Base-by-base conservation (phyloP, 1,140 invertebrate genomes). In the Bombus polaris region DNA sequence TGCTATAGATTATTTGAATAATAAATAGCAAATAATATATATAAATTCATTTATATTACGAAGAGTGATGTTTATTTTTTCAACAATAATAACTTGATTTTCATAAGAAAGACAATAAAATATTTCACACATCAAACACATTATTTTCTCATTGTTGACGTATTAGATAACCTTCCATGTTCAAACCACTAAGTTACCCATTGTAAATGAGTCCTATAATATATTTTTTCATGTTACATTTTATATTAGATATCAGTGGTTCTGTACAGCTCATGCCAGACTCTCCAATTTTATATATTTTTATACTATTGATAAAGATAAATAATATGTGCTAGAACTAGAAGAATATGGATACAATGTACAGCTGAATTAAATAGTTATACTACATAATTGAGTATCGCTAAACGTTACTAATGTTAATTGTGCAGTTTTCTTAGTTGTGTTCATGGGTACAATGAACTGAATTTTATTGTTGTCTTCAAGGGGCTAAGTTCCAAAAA, bases 291-390 rank as follows among this genome's bases (percentile, higher is more conserved):
- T 68, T 68, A 81, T 84, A 87, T 82, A 90, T 83, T 53, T 81
- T 83, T 57, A 81, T 57, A 78, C 39, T 66, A 72, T 77, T 88
- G 66, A 84, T 87, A 81, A 88, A 90, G 73, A 76, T 47, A 88
- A 88, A 79, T 88, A 74, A 78, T 90, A 79, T 90, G 78, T 71
- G 66, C 73, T 70, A 84, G 73, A 90, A 82, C 77, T 70, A 84
- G 77, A 90, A 82, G 73, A 88, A 70, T 90, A 91, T 47, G n/a
- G 86, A 86, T 88, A 79, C 76, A 90, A 90, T 87, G 62, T 90
- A 90, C 59, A 90, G 78, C 79, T 77, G 70, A 88, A 90, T 90
- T 90, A 90, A 89, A 87, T 90, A 91, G 65, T 81, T 88, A 83
- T 76, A 66, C 74, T 87, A 89, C 75, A 85, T 88, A 89, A 89